phyloP scores from a whole-genome alignment of 2,888 invertebrate genomes.

The Diarsia rubi region DNA sequence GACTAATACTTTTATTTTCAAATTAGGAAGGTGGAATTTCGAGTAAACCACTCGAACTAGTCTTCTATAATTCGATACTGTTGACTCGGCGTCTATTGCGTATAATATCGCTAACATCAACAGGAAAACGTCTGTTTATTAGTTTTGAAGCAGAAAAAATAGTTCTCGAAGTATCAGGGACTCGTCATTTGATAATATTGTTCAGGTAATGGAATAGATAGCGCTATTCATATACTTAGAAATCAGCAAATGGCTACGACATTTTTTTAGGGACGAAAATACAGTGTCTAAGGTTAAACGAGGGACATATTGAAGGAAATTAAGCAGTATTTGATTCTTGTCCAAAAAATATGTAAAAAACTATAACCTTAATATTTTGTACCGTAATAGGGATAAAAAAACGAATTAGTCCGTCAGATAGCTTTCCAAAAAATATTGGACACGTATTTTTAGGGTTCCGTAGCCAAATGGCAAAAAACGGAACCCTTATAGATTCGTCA shows the following conservation, averaged over 20 bases:
- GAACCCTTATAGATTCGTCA: too few relatives aligned
- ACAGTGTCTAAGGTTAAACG: too few relatives aligned
- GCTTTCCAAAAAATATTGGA: too few relatives aligned
- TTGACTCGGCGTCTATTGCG: neutral
- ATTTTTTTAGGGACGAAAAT: neutral
- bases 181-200: constrained; percentile 35
- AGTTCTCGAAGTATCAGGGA: constrained; percentile 25
- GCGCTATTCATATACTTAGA: neutral
- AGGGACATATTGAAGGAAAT: too few relatives aligned
- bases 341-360: too few relatives aligned
- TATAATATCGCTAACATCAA: constrained; percentile 22
- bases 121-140: constrained; percentile 43
- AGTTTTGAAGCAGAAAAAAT: constrained; percentile 21
- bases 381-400: too few relatives aligned
- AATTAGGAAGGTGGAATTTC: neutral
- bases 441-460: too few relatives aligned
- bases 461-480: too few relatives aligned
- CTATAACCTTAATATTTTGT: too few relatives aligned
- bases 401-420: too few relatives aligned
- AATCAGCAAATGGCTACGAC: neutral
- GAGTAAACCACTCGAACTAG: neutral
- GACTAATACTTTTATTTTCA: neutral
- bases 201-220: constrained; percentile 12
- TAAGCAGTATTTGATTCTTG: too few relatives aligned
- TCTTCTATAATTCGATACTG: neutral